A percentile compares a stretch with the other conserved stretches of the same genome.
Conservation (phyloP, 2,113 vertebrate species). For the Brachyhypopomus gauderio region DNA sequence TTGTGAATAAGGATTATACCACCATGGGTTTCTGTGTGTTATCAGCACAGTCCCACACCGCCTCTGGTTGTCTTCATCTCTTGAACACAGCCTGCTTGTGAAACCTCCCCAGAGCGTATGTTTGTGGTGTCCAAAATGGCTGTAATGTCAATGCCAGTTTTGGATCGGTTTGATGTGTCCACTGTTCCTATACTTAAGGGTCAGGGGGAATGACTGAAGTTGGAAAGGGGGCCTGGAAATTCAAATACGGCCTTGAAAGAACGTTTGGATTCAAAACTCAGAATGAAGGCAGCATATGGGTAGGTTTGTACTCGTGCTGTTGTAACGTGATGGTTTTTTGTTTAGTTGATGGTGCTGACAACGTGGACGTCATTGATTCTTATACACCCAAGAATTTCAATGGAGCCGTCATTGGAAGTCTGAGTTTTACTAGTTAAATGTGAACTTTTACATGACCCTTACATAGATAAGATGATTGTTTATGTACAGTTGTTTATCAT, state of each 20-base stretch:
- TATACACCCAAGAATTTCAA: too few relatives aligned
- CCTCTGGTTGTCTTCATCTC: not conserved
- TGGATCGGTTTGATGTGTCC: conserved; percentile 45
- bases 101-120: not conserved
- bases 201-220: conserved; percentile 30
- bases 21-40: not conserved
- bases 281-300: not conserved
- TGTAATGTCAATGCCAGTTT: conserved; percentile 34
- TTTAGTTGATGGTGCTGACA: not conserved
- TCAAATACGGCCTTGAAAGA: not conserved
- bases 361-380: too few relatives aligned
- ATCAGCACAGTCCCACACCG: not conserved
- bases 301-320: not conserved
- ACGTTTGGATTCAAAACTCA: too few relatives aligned
- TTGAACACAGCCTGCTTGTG: not conserved
- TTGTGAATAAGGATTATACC: not conserved
- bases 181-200: conserved; percentile 42
- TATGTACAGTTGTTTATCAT: too few relatives aligned
- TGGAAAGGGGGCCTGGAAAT: conserved; percentile 27
- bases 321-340: not conserved
- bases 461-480: too few relatives aligned
- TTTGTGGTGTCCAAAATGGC: conserved; percentile 2
- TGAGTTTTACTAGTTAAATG: too few relatives aligned
- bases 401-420: too few relatives aligned
- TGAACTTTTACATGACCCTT: too few relatives aligned